Conservation (phyloP, 2,113 vertebrate genomes). For the Bubalus kerabau region DNA sequence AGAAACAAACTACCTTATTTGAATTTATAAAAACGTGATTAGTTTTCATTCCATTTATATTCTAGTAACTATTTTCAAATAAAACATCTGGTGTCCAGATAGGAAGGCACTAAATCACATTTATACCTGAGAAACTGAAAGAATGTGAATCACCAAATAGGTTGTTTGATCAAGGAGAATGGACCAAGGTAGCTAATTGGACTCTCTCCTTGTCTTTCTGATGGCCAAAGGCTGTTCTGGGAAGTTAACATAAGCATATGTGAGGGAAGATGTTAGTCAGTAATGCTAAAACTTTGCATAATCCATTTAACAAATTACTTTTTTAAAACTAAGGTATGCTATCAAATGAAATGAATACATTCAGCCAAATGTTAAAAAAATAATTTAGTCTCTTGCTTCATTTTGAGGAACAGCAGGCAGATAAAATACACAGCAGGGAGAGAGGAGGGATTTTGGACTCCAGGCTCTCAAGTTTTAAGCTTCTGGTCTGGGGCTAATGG, state of each 20-base stretch:
- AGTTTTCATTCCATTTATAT: slow-evolving; percentile 63
- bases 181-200: slow-evolving; percentile 33
- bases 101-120: slow-evolving; percentile 63
- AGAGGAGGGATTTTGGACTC: background rate
- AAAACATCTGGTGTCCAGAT: slow-evolving; percentile 70
- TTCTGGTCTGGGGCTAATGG: background rate
- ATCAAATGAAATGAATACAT: background rate
- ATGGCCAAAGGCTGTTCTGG: slow-evolving; percentile 34
- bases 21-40: slow-evolving; percentile 66
- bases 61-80: slow-evolving; percentile 64
- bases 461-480: background rate
- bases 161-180: slow-evolving; percentile 58
- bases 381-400: slow-evolving; percentile 7
- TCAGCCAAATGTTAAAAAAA: slow-evolving; percentile 38
- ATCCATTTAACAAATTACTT: slow-evolving; percentile 48
- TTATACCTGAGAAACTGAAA: slow-evolving; percentile 34
- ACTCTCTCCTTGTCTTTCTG: slow-evolving; percentile 8
- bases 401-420: background rate
- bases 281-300: slow-evolving; percentile 47
- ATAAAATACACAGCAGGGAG: background rate
- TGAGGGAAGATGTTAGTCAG: background rate
- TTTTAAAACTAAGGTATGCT: background rate
- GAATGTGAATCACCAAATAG: slow-evolving; percentile 16
- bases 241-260: slow-evolving; percentile 27
- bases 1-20: slow-evolving; percentile 59